Evolutionary conservation across 2,888 invertebrate species (phyloP), one percentile per base, ranked within the genome.

Genomic region (Meteorus colon): DNA sequence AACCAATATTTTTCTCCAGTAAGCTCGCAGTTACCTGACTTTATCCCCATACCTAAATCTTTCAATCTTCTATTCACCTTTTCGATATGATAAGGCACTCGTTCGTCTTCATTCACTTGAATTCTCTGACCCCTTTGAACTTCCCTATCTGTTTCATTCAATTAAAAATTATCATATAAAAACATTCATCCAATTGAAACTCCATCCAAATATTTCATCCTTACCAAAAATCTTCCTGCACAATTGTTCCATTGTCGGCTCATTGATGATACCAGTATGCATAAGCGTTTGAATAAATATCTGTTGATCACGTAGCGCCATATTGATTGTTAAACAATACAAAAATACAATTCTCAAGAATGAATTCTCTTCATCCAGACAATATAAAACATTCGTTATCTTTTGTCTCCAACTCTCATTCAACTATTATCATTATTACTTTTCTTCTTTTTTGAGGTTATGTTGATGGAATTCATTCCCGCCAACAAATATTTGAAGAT

Each of bases 1-100:
- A 83, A 73, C 87, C 88, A 89, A 80, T 86, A 88, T 55, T 80
- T 80, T 10, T 85, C 73, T 4, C 88, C 87, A 19, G 86, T 85
- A 24, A 87, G 66, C 82, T 89, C 89, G 77, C 87, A 88, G 34
- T 69, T 80, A 6, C 77, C 79, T 34, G 79, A 77, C 77, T 85
- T 85, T 4, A 89, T 81, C 62, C 79, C 77, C 86, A 88, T 34
- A 6, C 37, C 37, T 19, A 65, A 19, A 3, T 12, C n/a, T 19
- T 65, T 24, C 1, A 65, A 8, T 19, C 37, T 37, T 19, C 41
- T 34, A 65, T 65, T 65, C 4, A 41, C 37, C 12, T 37, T 34
- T 10, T 3, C 37, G 19, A 65, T n/a, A 4, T 65, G 8, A 24
- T 34, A 34, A n/a, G 1, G 3, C 6, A 65, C 24, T n/a, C 3